Evolutionary conservation across 2,888 invertebrate genomes (phyloP).

Genomic region (Drosophila melanocephala): DNA sequence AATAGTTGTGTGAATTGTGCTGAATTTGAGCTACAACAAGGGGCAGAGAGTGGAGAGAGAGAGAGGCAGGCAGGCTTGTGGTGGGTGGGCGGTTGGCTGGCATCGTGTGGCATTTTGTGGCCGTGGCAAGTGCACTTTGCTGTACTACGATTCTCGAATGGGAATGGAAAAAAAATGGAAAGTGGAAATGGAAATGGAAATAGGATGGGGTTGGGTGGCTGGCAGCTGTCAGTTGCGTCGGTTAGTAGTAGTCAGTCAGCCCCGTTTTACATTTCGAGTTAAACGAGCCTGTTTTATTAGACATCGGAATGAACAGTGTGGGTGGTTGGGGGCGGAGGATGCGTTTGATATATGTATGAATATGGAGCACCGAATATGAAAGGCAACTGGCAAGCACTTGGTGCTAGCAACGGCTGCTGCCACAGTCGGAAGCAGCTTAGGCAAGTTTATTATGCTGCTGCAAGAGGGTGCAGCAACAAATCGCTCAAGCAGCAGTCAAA

Average conservation of each 20-base stretch:
- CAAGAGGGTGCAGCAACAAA: conserved; percentile 5
- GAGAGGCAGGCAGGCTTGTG: neutral
- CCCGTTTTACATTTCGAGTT: conserved; percentile 36
- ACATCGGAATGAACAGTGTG: conserved; percentile 31
- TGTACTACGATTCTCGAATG: conserved; percentile 58
- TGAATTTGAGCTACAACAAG: conserved; percentile 2
- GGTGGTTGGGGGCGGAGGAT: neutral
- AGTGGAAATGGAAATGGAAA: neutral
- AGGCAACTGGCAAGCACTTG: conserved; percentile 16
- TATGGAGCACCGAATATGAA: conserved; percentile 18
- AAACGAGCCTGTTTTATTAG: conserved; percentile 52
- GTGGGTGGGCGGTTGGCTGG: neutral
- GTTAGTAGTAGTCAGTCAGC: conserved; percentile 17
- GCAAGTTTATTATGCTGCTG: conserved; percentile 15
- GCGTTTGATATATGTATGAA: neutral
- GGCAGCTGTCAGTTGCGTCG: conserved; percentile 63
- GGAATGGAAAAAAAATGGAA: neutral
- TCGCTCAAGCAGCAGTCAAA: neutral
- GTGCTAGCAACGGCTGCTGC: neutral
- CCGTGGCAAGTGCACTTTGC: conserved; percentile 76
- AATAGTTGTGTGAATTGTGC: conserved; percentile 27
- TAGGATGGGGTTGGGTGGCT: conserved; percentile 23
- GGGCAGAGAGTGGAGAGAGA: neutral
- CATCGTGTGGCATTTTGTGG: conserved; percentile 65
- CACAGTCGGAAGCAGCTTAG: conserved; percentile 5